Percentiles rank a stretch among this genome's conserved stretches.
Conservation (phyloP, 2,888 invertebrate genomes). For the Cactoblastis cactorum region DNA sequence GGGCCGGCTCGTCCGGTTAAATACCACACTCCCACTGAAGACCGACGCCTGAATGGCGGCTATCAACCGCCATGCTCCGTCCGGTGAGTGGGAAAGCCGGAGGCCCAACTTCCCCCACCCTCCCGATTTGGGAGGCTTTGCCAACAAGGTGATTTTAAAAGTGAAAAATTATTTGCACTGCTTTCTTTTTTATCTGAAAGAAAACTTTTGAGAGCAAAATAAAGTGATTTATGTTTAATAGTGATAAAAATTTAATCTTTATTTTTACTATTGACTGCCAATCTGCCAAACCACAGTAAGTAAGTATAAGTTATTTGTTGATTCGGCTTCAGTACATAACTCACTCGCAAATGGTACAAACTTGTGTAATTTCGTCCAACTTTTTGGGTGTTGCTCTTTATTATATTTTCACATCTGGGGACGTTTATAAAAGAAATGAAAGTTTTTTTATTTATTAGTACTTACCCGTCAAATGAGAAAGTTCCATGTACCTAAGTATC, state of each 20-base stretch:
- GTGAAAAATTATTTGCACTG: no score
- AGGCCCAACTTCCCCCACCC: no score
- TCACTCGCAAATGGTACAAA: slow-evolving; percentile 22
- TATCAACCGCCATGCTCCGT: no score
- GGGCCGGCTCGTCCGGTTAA: no score
- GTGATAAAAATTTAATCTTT: neutral
- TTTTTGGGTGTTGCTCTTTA: slow-evolving; percentile 23
- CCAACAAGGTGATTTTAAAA: no score
- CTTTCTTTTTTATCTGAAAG: no score
- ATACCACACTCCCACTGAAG: no score
- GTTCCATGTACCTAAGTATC: no score
- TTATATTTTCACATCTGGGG: slow-evolving; percentile 23
- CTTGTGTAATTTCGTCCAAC: slow-evolving; percentile 24
- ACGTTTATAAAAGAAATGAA: slow-evolving; percentile 17
- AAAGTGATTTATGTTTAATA: neutral
- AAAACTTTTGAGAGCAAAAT: no score
- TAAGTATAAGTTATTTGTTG: slow-evolving; percentile 5
- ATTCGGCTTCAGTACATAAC: slow-evolving; percentile 16
- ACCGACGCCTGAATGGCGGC: no score
- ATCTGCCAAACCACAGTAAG: neutral
- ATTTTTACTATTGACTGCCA: neutral
- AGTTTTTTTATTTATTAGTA: slow-evolving; percentile 16
- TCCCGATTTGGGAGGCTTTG: no score
- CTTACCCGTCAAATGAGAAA: neutral
- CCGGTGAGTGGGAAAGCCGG: no score